Evolutionary conservation across 2,113 vertebrate species (phyloP), one percentile per base, ranked within the genome.

Genomic region (Phycodurus eques): DNA sequence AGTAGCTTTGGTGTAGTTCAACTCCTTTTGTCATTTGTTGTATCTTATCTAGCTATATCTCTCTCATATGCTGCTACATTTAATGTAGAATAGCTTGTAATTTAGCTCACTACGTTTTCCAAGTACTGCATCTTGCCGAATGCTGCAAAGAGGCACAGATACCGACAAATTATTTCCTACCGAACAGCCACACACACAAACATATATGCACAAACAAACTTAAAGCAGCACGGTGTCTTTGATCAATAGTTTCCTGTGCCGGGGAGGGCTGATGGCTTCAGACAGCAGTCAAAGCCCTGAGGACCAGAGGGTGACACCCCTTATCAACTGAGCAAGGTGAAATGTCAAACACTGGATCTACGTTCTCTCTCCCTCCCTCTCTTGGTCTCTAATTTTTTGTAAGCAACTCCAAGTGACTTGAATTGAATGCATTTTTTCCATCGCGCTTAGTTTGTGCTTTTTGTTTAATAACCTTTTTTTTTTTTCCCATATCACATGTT

Each of bases 311-410:
- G 88, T 90, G 90, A 90, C 88, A 91, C 85, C 86, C 82, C 88
- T 91, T 87, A 91, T 92, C 90, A 91, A 88, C 83, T 89, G 81
- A 88, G 85, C 86, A 89, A 88, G 88, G 88, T 91, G 88, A 91
- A 91, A 87, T 88, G 87, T 90, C 88, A 91, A 89, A 90, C 87
- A 90, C 80, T 89, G 87, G 87, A 90, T 89, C 86, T 89, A 82
- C 81, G 76, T 86, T 77, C 79, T 82, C 72, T 76, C 67, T 79
- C 66, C 39, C 76, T 74, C 74, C 51, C 39, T 69, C 62, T 66
- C 57, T 77, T 66, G 54, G 54, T 70, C 79, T 61, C 19, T 69
- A 53, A 54, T 56, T 57, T 69, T 69, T 51, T 22, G 39, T 43
- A n/a, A 27, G 44, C 13, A 14, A 42, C 63, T 20, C 8, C 47